phyloP scores from a whole-genome alignment of 2,113 vertebrate genomes.

The Pachypanchax playfairii region DNA sequence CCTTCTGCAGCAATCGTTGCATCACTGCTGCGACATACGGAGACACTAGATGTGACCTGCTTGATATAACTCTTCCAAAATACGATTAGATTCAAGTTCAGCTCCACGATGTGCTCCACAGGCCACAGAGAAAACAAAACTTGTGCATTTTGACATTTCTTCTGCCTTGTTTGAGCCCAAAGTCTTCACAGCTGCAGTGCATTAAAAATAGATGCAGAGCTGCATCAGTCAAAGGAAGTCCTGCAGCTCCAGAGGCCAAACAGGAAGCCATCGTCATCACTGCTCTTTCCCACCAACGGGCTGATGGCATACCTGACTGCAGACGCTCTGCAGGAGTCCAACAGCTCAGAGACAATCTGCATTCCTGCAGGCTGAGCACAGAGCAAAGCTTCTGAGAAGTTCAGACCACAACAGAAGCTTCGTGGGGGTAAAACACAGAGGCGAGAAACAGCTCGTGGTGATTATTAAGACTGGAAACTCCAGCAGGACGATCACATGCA shows the following conservation, averaged over 20 bases:
- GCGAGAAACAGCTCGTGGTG: constrained; percentile 1
- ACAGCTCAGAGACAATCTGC: constrained; percentile 22
- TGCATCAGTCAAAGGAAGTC: constrained; percentile 44
- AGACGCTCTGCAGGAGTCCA: constrained; percentile 33
- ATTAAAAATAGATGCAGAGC: constrained; percentile 34
- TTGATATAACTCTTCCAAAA: no score
- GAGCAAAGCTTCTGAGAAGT: constrained; percentile 36
- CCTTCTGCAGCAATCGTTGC: constrained; percentile 52
- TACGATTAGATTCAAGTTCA: no score
- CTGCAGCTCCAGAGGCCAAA: constrained; percentile 40
- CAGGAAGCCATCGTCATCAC: constrained; percentile 30
- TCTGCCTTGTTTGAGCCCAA: no score
- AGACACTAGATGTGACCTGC: constrained; percentile 12
- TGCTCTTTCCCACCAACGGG: background rate
- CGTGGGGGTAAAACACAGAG: constrained; percentile 23
- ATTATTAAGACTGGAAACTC: constrained; percentile 9
- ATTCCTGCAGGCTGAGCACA: constrained; percentile 61
- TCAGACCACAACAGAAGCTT: constrained; percentile 58
- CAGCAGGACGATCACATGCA: no score
- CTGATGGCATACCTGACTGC: constrained; percentile 14
- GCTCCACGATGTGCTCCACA: background rate
- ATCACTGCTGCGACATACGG: constrained; percentile 58
- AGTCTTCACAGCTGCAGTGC: background rate
- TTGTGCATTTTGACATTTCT: no score
- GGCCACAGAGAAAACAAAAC: background rate